Base-by-base conservation (phyloP, 2,888 invertebrate species). In the Holacanthella duospinosa region DNA sequence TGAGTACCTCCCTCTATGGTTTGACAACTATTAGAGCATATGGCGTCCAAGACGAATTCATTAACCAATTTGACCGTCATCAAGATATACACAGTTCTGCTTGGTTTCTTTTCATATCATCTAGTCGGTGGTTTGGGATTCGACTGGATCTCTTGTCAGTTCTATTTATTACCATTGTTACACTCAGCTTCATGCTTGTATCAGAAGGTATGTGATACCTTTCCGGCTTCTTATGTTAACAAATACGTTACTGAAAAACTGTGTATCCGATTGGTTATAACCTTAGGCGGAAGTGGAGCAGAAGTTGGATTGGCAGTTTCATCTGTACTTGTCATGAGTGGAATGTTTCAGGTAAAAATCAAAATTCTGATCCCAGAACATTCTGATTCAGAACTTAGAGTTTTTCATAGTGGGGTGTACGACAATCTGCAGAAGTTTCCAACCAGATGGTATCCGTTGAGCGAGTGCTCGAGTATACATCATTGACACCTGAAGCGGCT, bases 81-180 rank as follows among this genome's bases (percentile, higher is more conserved):
- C 78, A 86, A 81, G 83, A 89, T 75, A 76, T 82, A 3, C 93
- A 96, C 75, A 89, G 92, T 61, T 89, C 93, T 1, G 21, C 54
- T n/a, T 27, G 19, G 26, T 94, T 86, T 75, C 80, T 92, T 74
- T 93, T 93, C 77, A 84, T 96, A 60, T 84, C 89, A 0, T 87
- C 90, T 2, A 89, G 90, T 19, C 85, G 95, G 66, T 94, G 95
- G 71, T 93, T 97, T 75, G 95, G 93, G 0, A 88, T 93, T 74
- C 89, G 89, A 89, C 70, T 69, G 4, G 69, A 69, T 56, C 64
- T 59, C 59, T 83, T 93, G 61, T 94, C 93, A 75, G 85, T 90
- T 0, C 69, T 88, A 3, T 96, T 93, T 78, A 89, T 96, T 64
- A 84, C 85, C 0, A 76, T 88, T 55, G 93, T 95, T 0, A 90